These are phyloP conservation scores for Ochropleura leucogaster DNA, from an alignment of 2,888 invertebrate genomes.

Conservation along the genomic window DNA sequence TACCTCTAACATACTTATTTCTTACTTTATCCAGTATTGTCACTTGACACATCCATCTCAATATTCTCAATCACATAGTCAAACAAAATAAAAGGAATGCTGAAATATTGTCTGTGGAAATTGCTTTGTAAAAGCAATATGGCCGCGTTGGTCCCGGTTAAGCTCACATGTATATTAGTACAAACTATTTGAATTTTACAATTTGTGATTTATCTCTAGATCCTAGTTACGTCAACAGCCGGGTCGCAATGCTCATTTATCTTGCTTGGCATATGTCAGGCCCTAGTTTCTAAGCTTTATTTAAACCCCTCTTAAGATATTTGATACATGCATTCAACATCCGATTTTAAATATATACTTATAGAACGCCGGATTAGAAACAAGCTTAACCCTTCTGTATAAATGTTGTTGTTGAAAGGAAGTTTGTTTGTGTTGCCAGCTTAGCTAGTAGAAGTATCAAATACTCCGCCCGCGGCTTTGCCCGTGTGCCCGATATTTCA, in stretches of 20 bases:
- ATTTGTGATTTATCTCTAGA: conserved; percentile 19
- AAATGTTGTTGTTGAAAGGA: neutral
- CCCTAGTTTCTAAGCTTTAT: conserved; percentile 43
- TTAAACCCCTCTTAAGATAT: conserved; percentile 46
- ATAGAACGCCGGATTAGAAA: conserved; percentile 6
- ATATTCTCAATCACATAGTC: no score
- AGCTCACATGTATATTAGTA: neutral
- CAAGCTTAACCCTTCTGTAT: neutral
- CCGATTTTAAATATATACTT: neutral
- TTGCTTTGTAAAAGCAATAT: neutral
- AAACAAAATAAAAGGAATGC: no score
- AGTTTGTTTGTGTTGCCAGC: neutral
- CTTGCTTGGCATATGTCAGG: conserved; percentile 53
- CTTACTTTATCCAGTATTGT: no score
- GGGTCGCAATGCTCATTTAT: conserved; percentile 51
- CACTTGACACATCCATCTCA: no score
- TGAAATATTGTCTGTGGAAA: neutral
- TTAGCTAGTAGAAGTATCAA: neutral
- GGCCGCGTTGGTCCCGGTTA: no score
- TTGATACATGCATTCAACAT: conserved; percentile 39
- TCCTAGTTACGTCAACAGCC: conserved; percentile 26
- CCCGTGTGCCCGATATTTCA: no score
- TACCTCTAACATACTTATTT: no score
- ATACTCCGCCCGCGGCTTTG: neutral
- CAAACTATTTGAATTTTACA: conserved; percentile 25